Conservation (phyloP, 2,113 vertebrate species). For the Ammodytes marinus region DNA sequence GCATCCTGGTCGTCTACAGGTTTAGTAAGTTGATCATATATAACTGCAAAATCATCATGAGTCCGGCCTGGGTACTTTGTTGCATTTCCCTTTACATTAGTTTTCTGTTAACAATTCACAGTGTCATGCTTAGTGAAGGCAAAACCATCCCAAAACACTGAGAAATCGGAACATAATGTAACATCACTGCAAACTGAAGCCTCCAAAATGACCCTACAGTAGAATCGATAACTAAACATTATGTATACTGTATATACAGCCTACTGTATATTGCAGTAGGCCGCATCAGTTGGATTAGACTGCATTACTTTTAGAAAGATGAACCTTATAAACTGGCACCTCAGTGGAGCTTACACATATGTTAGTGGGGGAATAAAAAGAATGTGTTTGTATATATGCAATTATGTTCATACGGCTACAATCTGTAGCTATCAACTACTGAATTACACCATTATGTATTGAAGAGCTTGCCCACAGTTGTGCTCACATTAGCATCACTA, state of each 20-base stretch:
- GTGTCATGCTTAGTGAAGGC: neutral
- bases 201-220: slow-evolving; percentile 4
- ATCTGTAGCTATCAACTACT: slow-evolving; percentile 1
- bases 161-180: neutral
- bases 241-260: no score
- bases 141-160: neutral
- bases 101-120: neutral
- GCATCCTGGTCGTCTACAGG: neutral
- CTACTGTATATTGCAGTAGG: neutral
- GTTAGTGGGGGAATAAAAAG: neutral
- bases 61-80: neutral
- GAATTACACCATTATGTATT: neutral
- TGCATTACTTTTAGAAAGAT: neutral
- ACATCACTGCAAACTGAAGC: slow-evolving; percentile 8
- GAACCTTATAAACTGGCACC: slow-evolving; percentile 9
- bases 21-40: neutral
- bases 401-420: slow-evolving; percentile 1
- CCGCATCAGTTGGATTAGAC: neutral
- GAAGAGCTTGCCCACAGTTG: neutral
- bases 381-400: neutral
- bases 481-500: slow-evolving; percentile 14
- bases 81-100: neutral
- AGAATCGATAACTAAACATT: neutral
- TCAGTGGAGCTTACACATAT: neutral
- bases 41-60: neutral